These are phyloP conservation scores for Tuta absoluta DNA, from an alignment of 2,888 invertebrate species.

Conservation along the genomic window DNA sequence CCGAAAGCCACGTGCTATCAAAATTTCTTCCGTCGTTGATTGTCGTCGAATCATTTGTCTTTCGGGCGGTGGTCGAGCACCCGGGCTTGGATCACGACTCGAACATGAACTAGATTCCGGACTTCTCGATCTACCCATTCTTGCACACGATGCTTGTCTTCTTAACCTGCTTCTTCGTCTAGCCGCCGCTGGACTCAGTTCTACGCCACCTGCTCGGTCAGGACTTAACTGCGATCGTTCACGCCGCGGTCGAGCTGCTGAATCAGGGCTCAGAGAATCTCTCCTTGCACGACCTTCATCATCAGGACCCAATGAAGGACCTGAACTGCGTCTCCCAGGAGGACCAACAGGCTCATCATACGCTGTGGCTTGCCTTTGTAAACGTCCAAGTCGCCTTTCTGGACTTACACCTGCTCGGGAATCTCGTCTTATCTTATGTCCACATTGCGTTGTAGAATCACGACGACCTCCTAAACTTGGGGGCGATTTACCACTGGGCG, in stretches of 20 bases:
- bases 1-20: constrained; percentile 93
- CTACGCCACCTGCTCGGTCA: constrained; percentile 89
- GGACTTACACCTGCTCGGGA: constrained; percentile 85
- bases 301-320: constrained; percentile 92
- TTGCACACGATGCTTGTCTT: constrained; percentile 89
- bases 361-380: constrained; percentile 93
- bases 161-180: constrained; percentile 85
- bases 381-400: constrained; percentile 84
- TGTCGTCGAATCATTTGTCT: constrained; percentile 91
- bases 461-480: constrained; percentile 83
- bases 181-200: constrained; percentile 88
- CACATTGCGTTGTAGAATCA: constrained; percentile 93
- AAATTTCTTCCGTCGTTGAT: constrained; percentile 94
- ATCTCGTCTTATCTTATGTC: constrained; percentile 84
- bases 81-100: constrained; percentile 91
- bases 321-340: constrained; percentile 88
- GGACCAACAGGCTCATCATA: constrained; percentile 92
- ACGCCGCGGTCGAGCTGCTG: constrained; percentile 88
- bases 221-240: constrained; percentile 90
- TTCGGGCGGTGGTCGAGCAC: constrained; percentile 79
- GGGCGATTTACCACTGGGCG: constrained; percentile 65
- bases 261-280: constrained; percentile 95
- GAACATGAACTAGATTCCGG: constrained; percentile 90
- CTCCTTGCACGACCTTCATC: constrained; percentile 88
- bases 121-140: constrained; percentile 81